Base-by-base conservation (phyloP, 2,797 vertebrate genomes). In the Scomberomorus guttatus region DNA sequence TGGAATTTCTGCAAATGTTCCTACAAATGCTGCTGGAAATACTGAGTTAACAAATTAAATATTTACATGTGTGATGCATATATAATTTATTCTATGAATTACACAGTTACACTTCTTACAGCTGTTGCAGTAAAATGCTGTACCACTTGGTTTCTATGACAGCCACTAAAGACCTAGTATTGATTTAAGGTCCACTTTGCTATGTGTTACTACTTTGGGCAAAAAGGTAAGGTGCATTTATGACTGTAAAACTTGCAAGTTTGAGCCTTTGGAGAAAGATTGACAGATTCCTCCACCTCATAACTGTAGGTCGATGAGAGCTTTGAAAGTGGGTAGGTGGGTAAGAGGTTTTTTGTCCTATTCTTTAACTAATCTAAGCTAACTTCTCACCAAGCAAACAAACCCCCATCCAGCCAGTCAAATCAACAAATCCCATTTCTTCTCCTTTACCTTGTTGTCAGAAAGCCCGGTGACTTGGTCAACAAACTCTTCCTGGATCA, bases 401-500 rank as follows among this genome's bases (percentile, higher is more conserved):
- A 57, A 29, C 22, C 54, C 1, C 7, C 12, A 2, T 18, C 37
- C 4, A 56, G 11, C 46, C 48, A 22, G 17, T 24, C 37, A 58
- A 24, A 18, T 51, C 22, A 32, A 46, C 44, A 56, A 69, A 55
- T 59, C 18, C 39, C 5, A 9, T 46, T 32, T 22, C 4, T 12
- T 24, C 8, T 55, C 17, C 2, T 37, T 90, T 93, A 99, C 98
- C 97, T 99, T 99, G 77, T 98, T 99, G 92, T 99, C 98, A 29
- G 98, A 99, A 61, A 99, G 96, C 27, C 98, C 98, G 0, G 98
- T 99, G 91, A 99, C 98, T 85, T 99, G 98, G 93, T 99, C 98
- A 5, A 99, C 98, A 87, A 99, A 99, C 86, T 99, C 98, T 88
- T 99, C 98, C 89, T 99, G 98, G 91, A 99, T 99, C 98, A 99